Conservation (phyloP, 2,888 invertebrate genomes). For the Volucella inflata region DNA sequence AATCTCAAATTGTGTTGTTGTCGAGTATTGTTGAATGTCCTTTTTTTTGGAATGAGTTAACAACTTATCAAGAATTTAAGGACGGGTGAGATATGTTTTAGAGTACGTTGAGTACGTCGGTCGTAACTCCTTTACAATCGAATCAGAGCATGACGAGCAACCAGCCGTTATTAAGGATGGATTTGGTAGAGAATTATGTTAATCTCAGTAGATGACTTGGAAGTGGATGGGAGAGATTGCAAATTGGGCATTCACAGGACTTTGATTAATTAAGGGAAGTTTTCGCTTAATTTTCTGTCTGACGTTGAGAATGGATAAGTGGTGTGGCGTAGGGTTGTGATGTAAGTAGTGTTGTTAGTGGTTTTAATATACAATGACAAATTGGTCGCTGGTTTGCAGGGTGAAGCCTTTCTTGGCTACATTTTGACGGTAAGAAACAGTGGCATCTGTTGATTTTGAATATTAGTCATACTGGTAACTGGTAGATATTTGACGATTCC, state of each 20-base stretch:
- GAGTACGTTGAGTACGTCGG: too few species aligned
- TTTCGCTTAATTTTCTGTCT: not conserved
- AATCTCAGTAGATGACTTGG: slow-evolving; percentile 17
- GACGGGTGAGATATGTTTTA: too few species aligned
- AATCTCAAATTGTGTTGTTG: not conserved
- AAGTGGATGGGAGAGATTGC: slow-evolving; percentile 6
- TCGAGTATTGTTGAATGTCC: not conserved
- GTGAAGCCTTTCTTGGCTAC: too few species aligned
- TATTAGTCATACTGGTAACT: too few species aligned
- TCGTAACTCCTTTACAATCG: not conserved
- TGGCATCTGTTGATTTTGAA: too few species aligned
- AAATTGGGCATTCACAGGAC: slow-evolving; percentile 4
- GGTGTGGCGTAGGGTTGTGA: too few species aligned
- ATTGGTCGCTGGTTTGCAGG: too few species aligned
- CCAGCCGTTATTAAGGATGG: slow-evolving; percentile 8
- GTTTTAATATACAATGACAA: too few species aligned
- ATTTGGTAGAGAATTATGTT: slow-evolving; percentile 2
- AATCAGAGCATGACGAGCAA: slow-evolving; percentile 49
- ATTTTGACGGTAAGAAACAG: too few species aligned
- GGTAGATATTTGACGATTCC: too few species aligned
- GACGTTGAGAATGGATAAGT: too few species aligned
- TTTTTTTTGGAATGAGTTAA: slow-evolving; percentile 1
- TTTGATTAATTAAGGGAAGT: slow-evolving; percentile 20
- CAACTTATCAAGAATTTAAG: not conserved
- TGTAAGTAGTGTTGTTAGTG: too few species aligned